phyloP scores from a whole-genome alignment of 23 tunicate species.

The Phallusia fumigata region DNA sequence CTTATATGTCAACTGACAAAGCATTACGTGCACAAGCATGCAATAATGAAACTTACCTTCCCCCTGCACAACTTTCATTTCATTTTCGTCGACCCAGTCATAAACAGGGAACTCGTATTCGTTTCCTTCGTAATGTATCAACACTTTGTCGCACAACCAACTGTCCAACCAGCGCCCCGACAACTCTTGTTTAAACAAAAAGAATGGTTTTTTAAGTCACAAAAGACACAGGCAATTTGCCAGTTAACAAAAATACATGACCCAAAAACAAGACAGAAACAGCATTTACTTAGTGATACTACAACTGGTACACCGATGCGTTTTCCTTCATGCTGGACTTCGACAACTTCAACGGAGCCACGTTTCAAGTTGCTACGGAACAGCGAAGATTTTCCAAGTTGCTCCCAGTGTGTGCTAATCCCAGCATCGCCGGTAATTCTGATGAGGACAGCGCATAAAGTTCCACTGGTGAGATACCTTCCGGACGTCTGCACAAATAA shows the following conservation, averaged over 20 bases:
- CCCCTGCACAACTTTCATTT: constrained; percentile 31
- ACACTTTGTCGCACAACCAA: constrained; percentile 48
- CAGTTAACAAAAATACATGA: too few species aligned
- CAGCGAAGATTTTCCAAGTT: background rate
- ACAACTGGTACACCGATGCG: background rate
- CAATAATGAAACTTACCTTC: constrained; percentile 12
- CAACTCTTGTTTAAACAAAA: background rate
- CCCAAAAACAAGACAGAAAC: too few species aligned
- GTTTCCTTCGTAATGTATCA: constrained; percentile 18
- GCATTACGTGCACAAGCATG: too few species aligned
- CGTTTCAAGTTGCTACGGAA: background rate
- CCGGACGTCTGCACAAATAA: background rate
- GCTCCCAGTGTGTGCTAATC: background rate
- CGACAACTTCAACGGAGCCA: background rate
- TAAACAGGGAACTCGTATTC: constrained; percentile 42
- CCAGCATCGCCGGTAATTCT: background rate
- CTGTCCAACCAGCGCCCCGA: constrained; percentile 6
- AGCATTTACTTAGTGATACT: background rate
- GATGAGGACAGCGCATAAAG: background rate
- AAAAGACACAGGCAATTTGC: too few species aligned
- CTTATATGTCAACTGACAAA: too few species aligned
- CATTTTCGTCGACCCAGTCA: constrained; percentile 56
- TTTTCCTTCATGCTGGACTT: background rate
- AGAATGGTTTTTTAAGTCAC: too few species aligned
- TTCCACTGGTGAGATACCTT: background rate